A percentile compares a stretch with the other conserved stretches of the same genome.
Conservation (phyloP, 2,113 vertebrate species). For the Passer montanus region DNA sequence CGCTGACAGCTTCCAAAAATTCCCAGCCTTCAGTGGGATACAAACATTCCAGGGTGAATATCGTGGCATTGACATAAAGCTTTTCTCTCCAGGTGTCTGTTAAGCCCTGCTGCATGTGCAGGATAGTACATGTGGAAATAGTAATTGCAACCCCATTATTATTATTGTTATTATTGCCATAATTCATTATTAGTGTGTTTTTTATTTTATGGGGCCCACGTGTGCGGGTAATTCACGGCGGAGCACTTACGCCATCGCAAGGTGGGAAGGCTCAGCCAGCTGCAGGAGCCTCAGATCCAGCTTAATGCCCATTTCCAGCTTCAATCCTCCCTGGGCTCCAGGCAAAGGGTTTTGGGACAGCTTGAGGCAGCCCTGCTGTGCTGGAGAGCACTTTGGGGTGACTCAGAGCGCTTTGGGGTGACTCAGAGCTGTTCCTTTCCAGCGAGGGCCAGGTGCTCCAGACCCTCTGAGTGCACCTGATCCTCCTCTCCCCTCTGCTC, state of each 20-base stretch:
- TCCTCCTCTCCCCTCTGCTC: not conserved
- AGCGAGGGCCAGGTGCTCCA: not conserved
- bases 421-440: not conserved
- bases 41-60: not conserved
- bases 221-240: slow-evolving; percentile 35
- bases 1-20: not conserved
- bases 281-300: not conserved
- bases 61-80: not conserved
- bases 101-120: not conserved
- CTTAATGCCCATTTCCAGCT: not conserved
- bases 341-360: not conserved
- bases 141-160: slow-evolving; percentile 64
- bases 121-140: slow-evolving; percentile 53
- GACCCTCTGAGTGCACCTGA: not conserved
- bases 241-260: not conserved
- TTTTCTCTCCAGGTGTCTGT: not conserved
- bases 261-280: not conserved
- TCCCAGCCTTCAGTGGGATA: not conserved
- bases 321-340: not conserved
- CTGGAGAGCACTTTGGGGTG: not conserved
- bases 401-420: not conserved
- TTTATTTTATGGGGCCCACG: slow-evolving; percentile 62
- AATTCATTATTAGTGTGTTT: slow-evolving; percentile 53
- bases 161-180: slow-evolving; percentile 50
- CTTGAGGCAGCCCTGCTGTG: not conserved